These are phyloP conservation scores for Darevskia mixta DNA, from an alignment of 2,797 vertebrate species.

Conservation along the genomic window DNA sequence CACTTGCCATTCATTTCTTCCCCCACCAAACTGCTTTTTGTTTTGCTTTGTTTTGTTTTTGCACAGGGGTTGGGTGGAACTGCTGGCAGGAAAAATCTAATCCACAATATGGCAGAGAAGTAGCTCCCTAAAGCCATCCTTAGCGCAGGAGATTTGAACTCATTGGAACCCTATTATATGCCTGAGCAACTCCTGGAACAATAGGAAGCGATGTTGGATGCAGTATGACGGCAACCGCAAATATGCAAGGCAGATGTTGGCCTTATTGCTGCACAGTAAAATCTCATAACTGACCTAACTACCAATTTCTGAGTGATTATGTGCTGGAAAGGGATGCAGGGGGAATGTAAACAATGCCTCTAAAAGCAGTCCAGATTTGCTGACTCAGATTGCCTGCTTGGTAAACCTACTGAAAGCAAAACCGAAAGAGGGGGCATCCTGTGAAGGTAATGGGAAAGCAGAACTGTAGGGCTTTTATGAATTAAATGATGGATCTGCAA, in stretches of 20 bases:
- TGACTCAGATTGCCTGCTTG: not conserved
- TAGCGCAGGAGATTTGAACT: conserved; percentile 69
- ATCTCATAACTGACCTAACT: conserved; percentile 39
- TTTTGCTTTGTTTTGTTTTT: not conserved
- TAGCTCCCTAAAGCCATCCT: conserved; percentile 52
- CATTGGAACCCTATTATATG: conserved; percentile 72
- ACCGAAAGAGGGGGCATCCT: not conserved
- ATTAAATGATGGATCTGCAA: not conserved
- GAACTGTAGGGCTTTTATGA: too few relatives aligned
- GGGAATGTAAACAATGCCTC: not conserved
- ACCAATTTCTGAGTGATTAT: not conserved
- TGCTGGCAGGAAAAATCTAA: conserved; percentile 24
- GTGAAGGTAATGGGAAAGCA: not conserved
- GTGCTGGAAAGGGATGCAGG: conserved; percentile 9
- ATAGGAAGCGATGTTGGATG: conserved; percentile 50
- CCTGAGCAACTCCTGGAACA: conserved; percentile 67
- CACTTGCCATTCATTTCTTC: not conserved
- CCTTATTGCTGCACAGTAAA: conserved; percentile 36
- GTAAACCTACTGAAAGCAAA: conserved; percentile 19
- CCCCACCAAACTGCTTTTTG: not conserved
- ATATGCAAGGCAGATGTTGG: conserved; percentile 68
- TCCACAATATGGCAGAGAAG: conserved; percentile 55
- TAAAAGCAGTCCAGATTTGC: not conserved
- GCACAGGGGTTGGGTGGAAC: not conserved
- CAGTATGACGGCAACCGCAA: conserved; percentile 51